Conservation (phyloP, 2,797 vertebrate species). For the Thalassophryne amazonica region DNA sequence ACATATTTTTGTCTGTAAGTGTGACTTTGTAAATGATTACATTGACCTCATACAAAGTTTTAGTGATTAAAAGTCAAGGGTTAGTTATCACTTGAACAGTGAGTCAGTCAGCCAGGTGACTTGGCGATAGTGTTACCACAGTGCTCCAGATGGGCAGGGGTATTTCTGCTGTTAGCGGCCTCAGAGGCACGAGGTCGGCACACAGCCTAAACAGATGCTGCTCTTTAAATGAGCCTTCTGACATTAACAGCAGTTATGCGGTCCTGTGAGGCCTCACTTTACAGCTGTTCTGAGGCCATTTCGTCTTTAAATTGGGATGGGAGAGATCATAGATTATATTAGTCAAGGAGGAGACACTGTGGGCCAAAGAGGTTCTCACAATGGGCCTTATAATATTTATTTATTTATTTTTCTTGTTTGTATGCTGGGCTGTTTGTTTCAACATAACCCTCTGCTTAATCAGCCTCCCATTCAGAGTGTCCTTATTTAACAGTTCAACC, state of each 20-base stretch:
- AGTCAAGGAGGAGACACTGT: slow-evolving; percentile 62
- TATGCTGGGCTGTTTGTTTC: slow-evolving; percentile 43
- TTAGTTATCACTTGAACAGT: not conserved
- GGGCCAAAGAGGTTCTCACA: slow-evolving; percentile 34
- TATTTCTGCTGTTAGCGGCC: slow-evolving; percentile 47
- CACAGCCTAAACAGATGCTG: slow-evolving; percentile 77
- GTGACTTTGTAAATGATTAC: not conserved
- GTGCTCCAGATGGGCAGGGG: slow-evolving; percentile 71
- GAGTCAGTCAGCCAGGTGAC: not conserved
- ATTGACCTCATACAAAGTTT: slow-evolving; percentile 18
- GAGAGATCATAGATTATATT: slow-evolving; percentile 81
- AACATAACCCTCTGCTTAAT: slow-evolving; percentile 41
- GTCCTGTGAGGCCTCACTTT: slow-evolving; percentile 77
- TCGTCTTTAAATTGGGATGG: slow-evolving; percentile 77
- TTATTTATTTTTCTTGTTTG: slow-evolving; percentile 26
- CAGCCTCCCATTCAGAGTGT: slow-evolving; percentile 41
- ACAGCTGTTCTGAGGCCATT: slow-evolving; percentile 79
- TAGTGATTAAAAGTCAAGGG: slow-evolving; percentile 1
- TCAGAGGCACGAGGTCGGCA: slow-evolving; percentile 44
- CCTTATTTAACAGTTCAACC: slow-evolving; percentile 14
- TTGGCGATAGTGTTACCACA: slow-evolving; percentile 17
- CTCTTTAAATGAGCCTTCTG: slow-evolving; percentile 80
- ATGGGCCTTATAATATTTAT: too few relatives aligned
- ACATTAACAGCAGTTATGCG: slow-evolving; percentile 77
- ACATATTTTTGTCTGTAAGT: too few relatives aligned